These are phyloP conservation scores for Sipha maydis DNA, from an alignment of 2,888 invertebrate genomes.

Conservation along the genomic window DNA sequence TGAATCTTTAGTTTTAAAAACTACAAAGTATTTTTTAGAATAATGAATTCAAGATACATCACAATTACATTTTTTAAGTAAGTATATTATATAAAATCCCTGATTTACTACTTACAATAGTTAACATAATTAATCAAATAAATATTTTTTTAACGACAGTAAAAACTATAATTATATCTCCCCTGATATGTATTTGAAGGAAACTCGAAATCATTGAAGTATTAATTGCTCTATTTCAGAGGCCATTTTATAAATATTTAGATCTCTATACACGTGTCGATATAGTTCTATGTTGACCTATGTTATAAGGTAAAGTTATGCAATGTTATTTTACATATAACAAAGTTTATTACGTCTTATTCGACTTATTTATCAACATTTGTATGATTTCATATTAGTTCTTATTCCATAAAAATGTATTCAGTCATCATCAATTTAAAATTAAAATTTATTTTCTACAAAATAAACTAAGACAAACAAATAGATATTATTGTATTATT, in stretches of 20 bases:
- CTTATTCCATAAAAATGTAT: too few relatives aligned
- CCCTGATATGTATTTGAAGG: not conserved
- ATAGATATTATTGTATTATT: too few relatives aligned
- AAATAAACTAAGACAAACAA: too few relatives aligned
- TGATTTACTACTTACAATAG: not conserved
- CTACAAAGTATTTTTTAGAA: not conserved
- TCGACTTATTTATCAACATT: too few relatives aligned
- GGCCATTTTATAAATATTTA: not conserved
- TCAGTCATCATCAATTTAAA: too few relatives aligned
- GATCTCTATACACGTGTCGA: slow-evolving; percentile 3
- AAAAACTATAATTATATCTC: slow-evolving; percentile 1
- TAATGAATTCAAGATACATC: not conserved
- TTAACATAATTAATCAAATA: not conserved
- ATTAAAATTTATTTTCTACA: too few relatives aligned
- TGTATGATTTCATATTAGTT: too few relatives aligned
- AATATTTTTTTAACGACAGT: not conserved
- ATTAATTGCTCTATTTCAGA: not conserved
- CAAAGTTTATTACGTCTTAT: too few relatives aligned
- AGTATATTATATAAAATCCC: too few relatives aligned
- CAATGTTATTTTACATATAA: too few relatives aligned
- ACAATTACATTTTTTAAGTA: not conserved
- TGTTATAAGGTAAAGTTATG: not conserved
- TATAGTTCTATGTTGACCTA: slow-evolving; percentile 20
- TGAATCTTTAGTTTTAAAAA: not conserved
- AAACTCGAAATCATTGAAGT: slow-evolving; percentile 4